These are phyloP conservation scores for Sinosuthora webbiana DNA, from an alignment of 2,113 vertebrate genomes.

Conservation along the genomic window DNA sequence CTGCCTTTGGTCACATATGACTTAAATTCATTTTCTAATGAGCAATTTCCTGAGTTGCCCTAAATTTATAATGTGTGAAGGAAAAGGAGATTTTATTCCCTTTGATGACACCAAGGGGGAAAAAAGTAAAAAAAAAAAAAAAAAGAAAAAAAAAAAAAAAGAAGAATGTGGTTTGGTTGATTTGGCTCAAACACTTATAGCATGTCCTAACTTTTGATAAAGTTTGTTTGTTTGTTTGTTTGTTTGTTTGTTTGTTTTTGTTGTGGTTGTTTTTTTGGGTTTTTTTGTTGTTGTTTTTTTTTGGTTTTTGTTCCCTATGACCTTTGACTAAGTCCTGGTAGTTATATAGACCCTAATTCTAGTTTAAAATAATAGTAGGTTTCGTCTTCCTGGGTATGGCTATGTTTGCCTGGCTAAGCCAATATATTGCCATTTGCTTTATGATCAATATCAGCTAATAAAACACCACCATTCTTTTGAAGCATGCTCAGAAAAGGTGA, in stretches of 20 bases:
- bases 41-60: conserved; percentile 35
- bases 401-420: conserved; percentile 11
- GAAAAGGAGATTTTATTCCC: not conserved
- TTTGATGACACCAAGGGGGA: not conserved
- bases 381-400: not conserved
- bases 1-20: conserved; percentile 30
- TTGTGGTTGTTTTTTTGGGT: too few species aligned
- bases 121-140: not conserved
- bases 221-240: too few species aligned
- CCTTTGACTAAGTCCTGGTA: not conserved
- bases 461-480: not conserved
- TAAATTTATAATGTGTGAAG: conserved; percentile 38
- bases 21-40: conserved; percentile 43
- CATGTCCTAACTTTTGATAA: not conserved
- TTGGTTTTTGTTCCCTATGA: not conserved
- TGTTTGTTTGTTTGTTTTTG: too few species aligned
- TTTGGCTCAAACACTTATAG: not conserved
- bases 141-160: not conserved
- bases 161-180: not conserved
- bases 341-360: not conserved
- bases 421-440: conserved; percentile 32
- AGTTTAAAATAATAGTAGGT: conserved; percentile 21
- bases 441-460: conserved; percentile 2
- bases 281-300: too few species aligned
- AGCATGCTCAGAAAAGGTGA: not conserved